Evolutionary conservation across 2,888 invertebrate species (phyloP).

Genomic region (Tiliacea aurago): DNA sequence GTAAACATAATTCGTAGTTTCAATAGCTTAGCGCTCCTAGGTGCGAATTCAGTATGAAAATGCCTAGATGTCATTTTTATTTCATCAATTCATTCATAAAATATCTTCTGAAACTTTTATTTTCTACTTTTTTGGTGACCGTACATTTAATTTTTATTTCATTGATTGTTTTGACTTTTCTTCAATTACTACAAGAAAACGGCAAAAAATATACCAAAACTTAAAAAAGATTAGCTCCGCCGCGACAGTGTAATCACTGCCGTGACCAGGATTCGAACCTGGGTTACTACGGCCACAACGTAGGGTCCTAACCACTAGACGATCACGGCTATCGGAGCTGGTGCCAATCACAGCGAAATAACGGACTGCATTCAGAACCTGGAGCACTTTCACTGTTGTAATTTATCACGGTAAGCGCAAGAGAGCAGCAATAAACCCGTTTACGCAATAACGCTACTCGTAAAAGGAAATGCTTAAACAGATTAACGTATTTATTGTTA

Average conservation of each 20-base stretch:
- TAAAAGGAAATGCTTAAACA: not conserved
- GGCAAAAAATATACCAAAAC: constrained; percentile 1
- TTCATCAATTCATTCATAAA: no score
- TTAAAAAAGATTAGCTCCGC: constrained; percentile 44
- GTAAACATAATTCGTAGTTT: no score
- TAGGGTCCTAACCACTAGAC: constrained; percentile 94
- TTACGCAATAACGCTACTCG: constrained; percentile 20
- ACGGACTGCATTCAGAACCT: constrained; percentile 5
- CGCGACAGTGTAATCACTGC: constrained; percentile 82
- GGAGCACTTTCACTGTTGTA: constrained; percentile 50
- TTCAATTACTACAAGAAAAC: not conserved
- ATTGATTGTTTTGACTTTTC: no score
- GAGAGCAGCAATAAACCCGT: constrained; percentile 28
- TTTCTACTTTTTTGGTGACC: no score
- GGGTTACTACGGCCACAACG: constrained; percentile 93
- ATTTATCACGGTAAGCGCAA: constrained; percentile 41
- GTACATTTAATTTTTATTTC: no score
- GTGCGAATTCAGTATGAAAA: no score
- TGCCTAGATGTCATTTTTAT: no score
- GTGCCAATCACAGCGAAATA: not conserved
- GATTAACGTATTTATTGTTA: no score
- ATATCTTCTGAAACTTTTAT: no score
- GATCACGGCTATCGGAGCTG: constrained; percentile 85
- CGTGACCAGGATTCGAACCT: constrained; percentile 93
- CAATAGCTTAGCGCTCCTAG: no score